These are phyloP conservation scores for Alauda arvensis DNA, from an alignment of 2,797 vertebrate genomes.

Conservation along the genomic window DNA sequence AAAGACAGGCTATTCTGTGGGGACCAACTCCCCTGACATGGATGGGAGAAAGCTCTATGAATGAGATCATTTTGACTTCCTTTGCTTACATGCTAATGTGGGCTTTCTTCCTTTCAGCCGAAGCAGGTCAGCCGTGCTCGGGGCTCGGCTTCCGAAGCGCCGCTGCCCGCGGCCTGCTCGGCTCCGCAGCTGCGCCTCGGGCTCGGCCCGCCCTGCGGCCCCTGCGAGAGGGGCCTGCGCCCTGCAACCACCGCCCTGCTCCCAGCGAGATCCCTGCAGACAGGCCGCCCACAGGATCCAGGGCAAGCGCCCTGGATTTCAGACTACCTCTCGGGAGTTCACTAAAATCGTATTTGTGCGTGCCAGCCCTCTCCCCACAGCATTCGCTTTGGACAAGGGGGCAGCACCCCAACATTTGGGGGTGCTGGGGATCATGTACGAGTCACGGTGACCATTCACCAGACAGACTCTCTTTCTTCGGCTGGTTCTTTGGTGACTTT, in stretches of 20 bases:
- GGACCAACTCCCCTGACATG: background rate
- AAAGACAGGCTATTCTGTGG: constrained; percentile 30
- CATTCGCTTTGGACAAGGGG: background rate
- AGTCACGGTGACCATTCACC: constrained; percentile 5
- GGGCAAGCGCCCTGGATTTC: background rate
- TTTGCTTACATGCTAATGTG: constrained; percentile 46
- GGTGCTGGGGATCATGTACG: background rate
- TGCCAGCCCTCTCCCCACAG: background rate
- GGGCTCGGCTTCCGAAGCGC: constrained; percentile 48
- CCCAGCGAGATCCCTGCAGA: background rate
- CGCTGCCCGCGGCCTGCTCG: background rate
- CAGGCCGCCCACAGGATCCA: background rate
- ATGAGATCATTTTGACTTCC: constrained; percentile 68
- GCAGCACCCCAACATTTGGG: background rate
- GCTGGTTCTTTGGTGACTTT: background rate
- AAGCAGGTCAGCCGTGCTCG: constrained; percentile 58
- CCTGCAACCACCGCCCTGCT: background rate
- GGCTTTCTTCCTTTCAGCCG: constrained; percentile 40
- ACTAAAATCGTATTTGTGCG: background rate
- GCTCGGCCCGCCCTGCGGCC: background rate
- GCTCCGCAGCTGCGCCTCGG: background rate
- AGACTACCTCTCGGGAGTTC: background rate
- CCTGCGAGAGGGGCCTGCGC: rapidly evolving
- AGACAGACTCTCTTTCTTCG: background rate
- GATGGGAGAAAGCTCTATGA: constrained; percentile 47